phyloP scores from a whole-genome alignment of 2,797 vertebrate species.

The Crenuchus spilurus region DNA sequence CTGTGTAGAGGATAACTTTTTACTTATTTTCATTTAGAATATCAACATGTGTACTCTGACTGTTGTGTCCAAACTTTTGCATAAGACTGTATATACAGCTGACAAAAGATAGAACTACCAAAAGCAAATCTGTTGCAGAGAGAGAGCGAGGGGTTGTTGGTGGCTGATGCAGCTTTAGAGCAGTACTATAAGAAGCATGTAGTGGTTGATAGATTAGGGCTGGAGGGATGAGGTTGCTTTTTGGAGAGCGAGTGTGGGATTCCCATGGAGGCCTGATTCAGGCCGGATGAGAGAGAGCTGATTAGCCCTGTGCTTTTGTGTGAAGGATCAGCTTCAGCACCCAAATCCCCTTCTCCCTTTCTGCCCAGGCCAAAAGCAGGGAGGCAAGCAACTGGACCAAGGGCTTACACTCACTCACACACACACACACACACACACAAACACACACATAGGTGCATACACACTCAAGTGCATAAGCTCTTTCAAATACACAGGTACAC shows the following conservation, averaged over 20 bases:
- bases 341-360: slow-evolving; percentile 43
- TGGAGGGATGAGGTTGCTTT: slow-evolving; percentile 41
- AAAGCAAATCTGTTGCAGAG: not conserved
- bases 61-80: too few relatives aligned
- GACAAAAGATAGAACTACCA: not conserved
- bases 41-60: too few relatives aligned
- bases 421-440: not conserved
- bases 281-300: slow-evolving; percentile 48
- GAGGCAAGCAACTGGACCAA: slow-evolving; percentile 22
- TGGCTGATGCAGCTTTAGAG: slow-evolving; percentile 13
- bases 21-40: too few relatives aligned
- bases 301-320: slow-evolving; percentile 50
- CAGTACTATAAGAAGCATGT: slow-evolving; percentile 18
- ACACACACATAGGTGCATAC: not conserved
- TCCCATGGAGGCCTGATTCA: slow-evolving; percentile 45
- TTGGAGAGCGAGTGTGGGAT: slow-evolving; percentile 31
- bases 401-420: not conserved
- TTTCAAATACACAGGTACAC: not conserved
- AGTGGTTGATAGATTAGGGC: slow-evolving; percentile 25
- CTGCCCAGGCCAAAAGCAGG: slow-evolving; percentile 34
- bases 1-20: too few relatives aligned
- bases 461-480: not conserved
- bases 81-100: too few relatives aligned
- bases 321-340: slow-evolving; percentile 38
- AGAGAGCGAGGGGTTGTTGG: slow-evolving; percentile 8